Conservation (phyloP, 2,888 invertebrate species). For the Cryptocephalus moraei region DNA sequence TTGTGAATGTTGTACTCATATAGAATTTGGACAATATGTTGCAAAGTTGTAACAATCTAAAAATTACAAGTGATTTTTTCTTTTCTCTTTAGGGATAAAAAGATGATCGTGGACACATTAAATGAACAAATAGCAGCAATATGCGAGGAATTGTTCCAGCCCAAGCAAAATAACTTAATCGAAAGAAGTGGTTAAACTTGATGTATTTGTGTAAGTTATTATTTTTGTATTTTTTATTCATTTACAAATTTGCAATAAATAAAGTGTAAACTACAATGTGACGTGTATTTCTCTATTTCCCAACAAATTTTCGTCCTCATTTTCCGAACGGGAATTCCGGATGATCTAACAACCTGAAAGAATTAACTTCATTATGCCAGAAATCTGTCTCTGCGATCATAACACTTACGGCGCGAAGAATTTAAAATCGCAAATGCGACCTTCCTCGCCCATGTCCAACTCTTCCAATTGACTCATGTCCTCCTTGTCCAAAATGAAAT, state of each 20-base stretch:
- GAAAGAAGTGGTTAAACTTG: neutral
- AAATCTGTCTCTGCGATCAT: no score
- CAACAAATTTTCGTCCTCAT: no score
- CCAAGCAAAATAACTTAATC: conserved; percentile 53
- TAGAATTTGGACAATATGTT: no score
- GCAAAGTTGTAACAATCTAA: no score
- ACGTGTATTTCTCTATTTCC: no score
- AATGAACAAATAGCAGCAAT: conserved; percentile 68
- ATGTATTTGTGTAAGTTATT: neutral
- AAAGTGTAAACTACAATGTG: no score
- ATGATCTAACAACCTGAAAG: no score
- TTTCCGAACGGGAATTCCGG: no score
- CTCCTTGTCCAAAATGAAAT: conserved; percentile 50
- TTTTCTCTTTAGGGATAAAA: conserved; percentile 40
- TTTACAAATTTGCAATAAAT: no score
- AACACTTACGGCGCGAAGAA: conserved; percentile 2
- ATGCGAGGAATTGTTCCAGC: conserved; percentile 72
- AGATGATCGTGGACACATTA: conserved; percentile 49
- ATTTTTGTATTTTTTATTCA: neutral
- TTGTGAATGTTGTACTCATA: no score
- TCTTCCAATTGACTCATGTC: conserved; percentile 49
- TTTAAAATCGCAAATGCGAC: conserved; percentile 58
- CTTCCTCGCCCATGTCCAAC: conserved; percentile 52
- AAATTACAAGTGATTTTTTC: no score
- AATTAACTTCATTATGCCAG: no score